Base-by-base conservation (phyloP, 2,797 vertebrate genomes). In the Chiroxiphia lanceolata region DNA sequence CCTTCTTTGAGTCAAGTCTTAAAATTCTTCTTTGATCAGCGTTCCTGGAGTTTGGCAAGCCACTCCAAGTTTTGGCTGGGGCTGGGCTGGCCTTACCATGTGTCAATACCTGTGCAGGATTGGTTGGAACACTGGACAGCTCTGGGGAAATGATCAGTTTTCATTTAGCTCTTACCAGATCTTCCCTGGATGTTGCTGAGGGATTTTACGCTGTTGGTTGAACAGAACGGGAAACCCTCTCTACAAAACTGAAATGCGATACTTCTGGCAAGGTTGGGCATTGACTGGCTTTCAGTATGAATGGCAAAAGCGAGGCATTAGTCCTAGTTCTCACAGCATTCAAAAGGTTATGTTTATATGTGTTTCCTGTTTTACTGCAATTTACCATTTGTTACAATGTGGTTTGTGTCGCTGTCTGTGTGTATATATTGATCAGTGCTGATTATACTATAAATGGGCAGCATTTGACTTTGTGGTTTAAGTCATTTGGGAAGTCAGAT, bases 351-450 rank as follows among this genome's bases (percentile, higher is more conserved):
- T 36, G 51, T 68, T 89, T 85, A 89, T 86, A 88, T 77, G 65
- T 89, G 80, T 91, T 94, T 96, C 88, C 90, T 94, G 68, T 78
- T 94, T 87, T 65, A 89, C 89, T 48, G n/a, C 87, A 90, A 50
- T 47, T 27, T 15, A 45, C 42, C 9, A 15, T 93, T 91, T 93
- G 63, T 94, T 93, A 68, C 31, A 59, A 36, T 53, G 4, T 5
- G 11, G 86, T 92, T 92, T 75, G 63, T 84, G 63, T 80, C 1
- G 9, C 83, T 76, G 53, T 87, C 16, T 23, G 33, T 76, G 85
- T 42, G 69, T 70, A 8, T 78, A 15, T 92, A 89, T 96, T 45
- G 74, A 87, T 94, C 79, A 64, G 67, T 40, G 74, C 33, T 87
- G 80, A 53, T 90, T 86, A 15, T 59, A 17, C 56, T 47, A 59